Base-by-base conservation (phyloP, 2,797 vertebrate species). In the Nothura maculosa region DNA sequence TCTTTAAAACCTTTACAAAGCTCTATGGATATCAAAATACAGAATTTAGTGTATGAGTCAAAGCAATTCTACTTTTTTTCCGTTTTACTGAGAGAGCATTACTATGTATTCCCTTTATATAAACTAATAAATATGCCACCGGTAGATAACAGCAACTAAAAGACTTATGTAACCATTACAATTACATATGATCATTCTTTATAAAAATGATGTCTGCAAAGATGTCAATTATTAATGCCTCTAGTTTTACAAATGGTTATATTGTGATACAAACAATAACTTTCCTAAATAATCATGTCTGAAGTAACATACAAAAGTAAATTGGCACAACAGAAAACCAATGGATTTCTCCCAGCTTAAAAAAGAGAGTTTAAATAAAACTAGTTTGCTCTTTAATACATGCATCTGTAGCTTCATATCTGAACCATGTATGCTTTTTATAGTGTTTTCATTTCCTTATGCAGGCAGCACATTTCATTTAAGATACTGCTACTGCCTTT, bases 71-170 rank as follows among this genome's bases (percentile, higher is more conserved):
- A 55, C 73, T 28, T 54, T 30, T 55, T 27, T 20, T 30, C 19
- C 15, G n/a, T 50, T 92, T 92, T 82, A 5, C 58, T 89, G 48
- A 28, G 18, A 75, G 10, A 36, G 4, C 8, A 57, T 57, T 80
- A 61, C 32, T 52, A 6, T 57, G 17, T 52, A 81, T 92, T 24
- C 16, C 34, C 87, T 76, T 72, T 83, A 88, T 70, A 79, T 79
- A 84, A 86, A 84, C 17, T 12, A 89, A 72, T 42, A 92, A 75
- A 91, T 92, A 92, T 60, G 81, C 85, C 69, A 81, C 81, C 70
- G 75, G 67, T 32, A 85, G 48, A 67, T 20, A 77, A 72, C 57
- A 80, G 64, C 57, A 86, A 32, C 61, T 85, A 57, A 76, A 86
- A n/a, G 57, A 3, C 48, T 25, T 22, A 61, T 52, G 81, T 82